These are phyloP conservation scores for Brachionus angularis DNA, from an alignment of 1,140 invertebrate species.

Conservation along the genomic window DNA sequence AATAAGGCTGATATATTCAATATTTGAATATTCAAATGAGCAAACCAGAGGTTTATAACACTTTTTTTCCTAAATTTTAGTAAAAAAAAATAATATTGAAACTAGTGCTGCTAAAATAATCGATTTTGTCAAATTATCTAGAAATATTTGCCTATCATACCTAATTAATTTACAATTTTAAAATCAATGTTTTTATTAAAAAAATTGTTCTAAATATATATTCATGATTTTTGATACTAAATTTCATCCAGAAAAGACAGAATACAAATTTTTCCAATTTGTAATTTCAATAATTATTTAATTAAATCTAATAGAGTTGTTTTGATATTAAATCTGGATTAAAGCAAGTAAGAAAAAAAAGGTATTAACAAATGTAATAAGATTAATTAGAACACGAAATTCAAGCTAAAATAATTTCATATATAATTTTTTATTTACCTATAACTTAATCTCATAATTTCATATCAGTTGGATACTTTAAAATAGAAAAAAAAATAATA, in stretches of 20 bases:
- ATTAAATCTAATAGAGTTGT: conserved; percentile 8
- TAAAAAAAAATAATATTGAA: no score
- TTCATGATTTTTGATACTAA: neutral
- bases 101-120: no score
- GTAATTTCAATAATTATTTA: conserved; percentile 18
- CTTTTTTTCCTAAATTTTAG: no score
- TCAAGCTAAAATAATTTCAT: neutral
- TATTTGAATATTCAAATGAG: conserved; percentile 28
- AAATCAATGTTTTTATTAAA: neutral
- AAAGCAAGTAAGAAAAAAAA: neutral
- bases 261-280: neutral
- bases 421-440: no score
- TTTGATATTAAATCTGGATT: conserved; percentile 38
- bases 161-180: conserved; percentile 34
- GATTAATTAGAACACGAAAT: conserved; percentile 11
- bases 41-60: conserved; percentile 26
- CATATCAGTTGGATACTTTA: conserved; percentile 26
- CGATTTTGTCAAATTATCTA: neutral
- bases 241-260: no score
- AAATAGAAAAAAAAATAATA: neutral
- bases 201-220: neutral
- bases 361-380: conserved; percentile 18
- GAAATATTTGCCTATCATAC: conserved; percentile 6
- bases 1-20: no score
- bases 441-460: no score